A percentile compares a stretch with the other conserved stretches of the same genome.
Conservation (phyloP, 2,113 vertebrate genomes). For the Poecile atricapillus region DNA sequence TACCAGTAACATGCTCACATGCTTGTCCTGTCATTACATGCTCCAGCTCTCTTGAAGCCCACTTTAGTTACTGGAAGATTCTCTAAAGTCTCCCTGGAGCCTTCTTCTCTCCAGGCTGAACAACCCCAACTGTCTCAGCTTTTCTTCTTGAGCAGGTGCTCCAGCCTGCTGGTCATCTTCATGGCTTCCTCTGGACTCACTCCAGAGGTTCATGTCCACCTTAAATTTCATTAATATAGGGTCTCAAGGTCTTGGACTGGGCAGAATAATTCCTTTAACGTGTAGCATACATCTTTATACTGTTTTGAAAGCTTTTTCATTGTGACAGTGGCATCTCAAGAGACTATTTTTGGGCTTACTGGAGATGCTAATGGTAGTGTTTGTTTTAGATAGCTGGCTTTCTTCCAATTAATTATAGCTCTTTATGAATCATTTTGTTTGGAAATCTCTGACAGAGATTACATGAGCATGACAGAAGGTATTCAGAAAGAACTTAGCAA, state of each 20-base stretch:
- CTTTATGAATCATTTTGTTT: conserved; percentile 57
- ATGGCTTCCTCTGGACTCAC: neutral
- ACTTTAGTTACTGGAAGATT: neutral
- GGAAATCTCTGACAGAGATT: conserved; percentile 24
- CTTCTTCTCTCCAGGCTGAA: neutral
- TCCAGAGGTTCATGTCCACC: neutral
- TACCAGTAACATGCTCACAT: neutral
- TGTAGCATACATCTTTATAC: neutral
- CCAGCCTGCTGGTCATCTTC: neutral
- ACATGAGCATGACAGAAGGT: conserved; percentile 26
- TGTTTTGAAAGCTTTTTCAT: conserved; percentile 29
- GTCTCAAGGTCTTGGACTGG: neutral
- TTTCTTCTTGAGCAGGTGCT: neutral
- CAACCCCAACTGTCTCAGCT: neutral
- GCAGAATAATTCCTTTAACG: neutral
- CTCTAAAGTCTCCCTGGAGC: neutral
- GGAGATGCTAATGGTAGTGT: neutral
- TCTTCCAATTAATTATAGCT: conserved; percentile 52
- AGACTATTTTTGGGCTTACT: conserved; percentile 14
- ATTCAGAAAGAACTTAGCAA: conserved; percentile 43
- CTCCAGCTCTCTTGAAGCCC: neutral
- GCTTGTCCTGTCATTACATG: neutral
- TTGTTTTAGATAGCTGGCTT: conserved; percentile 46
- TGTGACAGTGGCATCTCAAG: neutral
- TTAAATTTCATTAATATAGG: neutral